phyloP scores from a whole-genome alignment of 2,113 vertebrate species.

The Electrona antarctica region DNA sequence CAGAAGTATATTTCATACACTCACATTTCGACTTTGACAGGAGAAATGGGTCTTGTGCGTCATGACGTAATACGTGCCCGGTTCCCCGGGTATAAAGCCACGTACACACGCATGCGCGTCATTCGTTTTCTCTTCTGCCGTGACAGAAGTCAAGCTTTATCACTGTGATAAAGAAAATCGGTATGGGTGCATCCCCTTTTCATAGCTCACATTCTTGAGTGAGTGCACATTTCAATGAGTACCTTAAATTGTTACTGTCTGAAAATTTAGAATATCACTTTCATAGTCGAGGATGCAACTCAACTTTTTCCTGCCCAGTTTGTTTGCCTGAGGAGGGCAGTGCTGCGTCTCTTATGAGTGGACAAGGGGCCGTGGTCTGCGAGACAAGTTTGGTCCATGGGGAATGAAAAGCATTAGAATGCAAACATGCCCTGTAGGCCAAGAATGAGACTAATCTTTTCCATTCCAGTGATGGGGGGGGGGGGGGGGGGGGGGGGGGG shows the following conservation, averaged over 20 bases:
- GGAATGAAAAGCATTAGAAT: slow-evolving; percentile 59
- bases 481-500: slow-evolving; percentile 54
- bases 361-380: slow-evolving; percentile 27
- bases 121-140: too few species aligned
- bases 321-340: slow-evolving; percentile 60
- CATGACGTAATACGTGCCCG: too few species aligned
- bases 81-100: too few species aligned
- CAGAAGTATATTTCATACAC: too few species aligned
- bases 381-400: slow-evolving; percentile 24
- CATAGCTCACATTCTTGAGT: slow-evolving; percentile 9
- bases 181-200: not conserved
- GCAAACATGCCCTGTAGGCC: slow-evolving; percentile 65
- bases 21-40: too few species aligned
- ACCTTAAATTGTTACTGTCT: too few species aligned
- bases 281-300: not conserved
- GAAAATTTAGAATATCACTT: not conserved
- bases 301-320: not conserved
- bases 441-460: slow-evolving; percentile 70
- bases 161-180: not conserved
- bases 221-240: too few species aligned
- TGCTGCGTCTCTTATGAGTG: slow-evolving; percentile 22
- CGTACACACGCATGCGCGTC: too few species aligned
- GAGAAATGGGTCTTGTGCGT: too few species aligned
- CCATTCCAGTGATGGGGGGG: slow-evolving; percentile 48
- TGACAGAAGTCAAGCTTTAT: too few species aligned